Conservation (phyloP, 92 coral and sea anemone genomes). For the Siderastrea siderea region DNA sequence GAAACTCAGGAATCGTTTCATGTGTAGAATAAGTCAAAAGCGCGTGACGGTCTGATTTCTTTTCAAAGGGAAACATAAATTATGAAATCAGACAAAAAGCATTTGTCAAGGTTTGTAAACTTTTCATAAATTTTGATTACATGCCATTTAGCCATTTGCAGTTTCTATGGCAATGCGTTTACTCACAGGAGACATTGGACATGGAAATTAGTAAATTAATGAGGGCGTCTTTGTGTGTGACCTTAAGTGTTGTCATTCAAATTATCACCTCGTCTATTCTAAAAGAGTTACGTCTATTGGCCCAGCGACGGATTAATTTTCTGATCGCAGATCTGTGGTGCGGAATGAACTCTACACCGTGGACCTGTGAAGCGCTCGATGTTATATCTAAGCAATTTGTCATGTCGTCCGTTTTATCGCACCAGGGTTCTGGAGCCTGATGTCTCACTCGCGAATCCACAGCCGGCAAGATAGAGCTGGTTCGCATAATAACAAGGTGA, state of each 20-base stretch:
- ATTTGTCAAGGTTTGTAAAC: conserved; percentile 3
- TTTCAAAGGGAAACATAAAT: neutral
- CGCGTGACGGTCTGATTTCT: neutral
- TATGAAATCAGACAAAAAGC: neutral
- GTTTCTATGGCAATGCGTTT: conserved; percentile 49
- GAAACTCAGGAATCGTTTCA: too few species aligned
- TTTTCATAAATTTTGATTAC: neutral
- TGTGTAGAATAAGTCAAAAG: neutral
- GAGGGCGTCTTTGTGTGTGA: conserved; percentile 18
- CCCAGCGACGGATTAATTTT: neutral
- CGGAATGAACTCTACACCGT: neutral
- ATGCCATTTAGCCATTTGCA: neutral
- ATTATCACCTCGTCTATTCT: conserved; percentile 23
- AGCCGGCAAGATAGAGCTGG: neutral
- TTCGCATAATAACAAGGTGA: conserved; percentile 19
- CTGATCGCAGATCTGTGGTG: neutral
- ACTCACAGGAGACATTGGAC: conserved; percentile 1
- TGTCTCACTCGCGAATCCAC: neutral
- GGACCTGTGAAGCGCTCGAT: neutral
- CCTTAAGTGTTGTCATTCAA: conserved; percentile 53
- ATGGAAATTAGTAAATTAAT: neutral
- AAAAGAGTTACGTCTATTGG: conserved; percentile 15
- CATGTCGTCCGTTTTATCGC: neutral
- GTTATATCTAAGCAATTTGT: neutral
- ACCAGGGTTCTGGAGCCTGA: neutral